Base-by-base conservation (phyloP, 2,888 invertebrate species). In the Cheilosia pagana region DNA sequence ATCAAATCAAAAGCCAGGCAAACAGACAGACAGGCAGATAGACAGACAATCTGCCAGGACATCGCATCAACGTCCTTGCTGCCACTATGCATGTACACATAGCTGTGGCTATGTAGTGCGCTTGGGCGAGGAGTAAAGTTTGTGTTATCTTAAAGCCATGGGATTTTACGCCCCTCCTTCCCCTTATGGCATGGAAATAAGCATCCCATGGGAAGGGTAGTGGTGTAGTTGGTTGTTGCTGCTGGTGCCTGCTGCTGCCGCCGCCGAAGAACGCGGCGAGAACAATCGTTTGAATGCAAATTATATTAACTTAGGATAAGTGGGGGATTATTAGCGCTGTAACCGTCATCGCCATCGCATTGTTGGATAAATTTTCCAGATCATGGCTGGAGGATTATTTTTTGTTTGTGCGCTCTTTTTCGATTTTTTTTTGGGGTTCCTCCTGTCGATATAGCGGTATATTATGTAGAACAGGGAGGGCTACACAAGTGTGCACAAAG, bases 281-380 rank as follows among this genome's bases (percentile, higher is more conserved):
- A 81, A 85, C 85, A 85, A 85, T 81, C 85, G 85, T 85, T 85
- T 85, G 85, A 81, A 85, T 85, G 85, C 85, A 81, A 85, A 85
- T 85, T 85, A 71, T 85, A 85, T 85, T 85, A 85, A 85, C 85
- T 85, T 76, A 71, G 85, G 59, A 85, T 85, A 85, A 85, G 85
- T 85, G 85, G 85, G 67, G 75, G 81, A 85, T 85, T 85, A 85
- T 85, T 85, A 85, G 81, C 85, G 67, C 75, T 81, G 81, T 85
- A 71, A 78, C 71, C 71, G 60, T 78, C 71, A 16, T 45, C 35
- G 70, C 60, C 55, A 53, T 53, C 70, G 71, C 78, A 78, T 71
- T 71, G 78, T 63, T 78, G 71, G 71, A 71, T 78, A 63, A 78
- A 71, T 71, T 65, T 71, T 71, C 63, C 78, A 71, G 71, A 63